Conservation (phyloP, 2,888 invertebrate genomes). For the Drosophila atroscutellata region DNA sequence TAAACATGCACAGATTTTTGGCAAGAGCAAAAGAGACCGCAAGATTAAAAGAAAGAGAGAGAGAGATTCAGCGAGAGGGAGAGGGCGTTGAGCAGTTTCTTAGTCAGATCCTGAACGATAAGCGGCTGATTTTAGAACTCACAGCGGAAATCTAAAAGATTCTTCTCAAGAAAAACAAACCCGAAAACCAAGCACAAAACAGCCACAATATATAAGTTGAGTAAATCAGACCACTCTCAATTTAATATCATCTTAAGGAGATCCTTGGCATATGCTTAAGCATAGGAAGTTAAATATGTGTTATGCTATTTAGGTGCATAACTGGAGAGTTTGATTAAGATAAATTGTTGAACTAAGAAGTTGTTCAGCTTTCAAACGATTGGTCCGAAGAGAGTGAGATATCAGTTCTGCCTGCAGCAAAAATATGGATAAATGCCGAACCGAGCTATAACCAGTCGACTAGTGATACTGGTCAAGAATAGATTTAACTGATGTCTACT, state of each 20-base stretch:
- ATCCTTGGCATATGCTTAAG: neutral
- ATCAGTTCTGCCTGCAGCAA: neutral
- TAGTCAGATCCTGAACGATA: slow-evolving; percentile 24
- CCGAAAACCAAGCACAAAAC: neutral
- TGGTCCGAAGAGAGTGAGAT: neutral
- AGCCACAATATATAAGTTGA: neutral
- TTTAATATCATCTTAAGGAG: neutral
- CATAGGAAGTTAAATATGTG: neutral
- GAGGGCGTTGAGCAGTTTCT: neutral
- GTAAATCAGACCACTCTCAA: neutral
- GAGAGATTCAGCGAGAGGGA: neutral
- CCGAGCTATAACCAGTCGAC: neutral
- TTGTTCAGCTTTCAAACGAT: neutral
- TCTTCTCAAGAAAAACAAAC: slow-evolving; percentile 18
- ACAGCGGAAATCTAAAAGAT: slow-evolving; percentile 21
- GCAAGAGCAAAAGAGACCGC: neutral
- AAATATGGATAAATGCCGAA: neutral
- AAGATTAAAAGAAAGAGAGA: neutral
- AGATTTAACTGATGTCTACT: neutral
- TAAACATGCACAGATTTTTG: slow-evolving; percentile 49
- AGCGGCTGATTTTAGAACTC: slow-evolving; percentile 7
- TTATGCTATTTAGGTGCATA: neutral
- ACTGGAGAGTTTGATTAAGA: neutral
- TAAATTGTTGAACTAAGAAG: neutral
- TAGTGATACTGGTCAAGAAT: neutral